Evolutionary conservation across 2,888 invertebrate species (phyloP), one percentile per base, ranked within the genome.

Genomic region (Ormyrus rosae): DNA sequence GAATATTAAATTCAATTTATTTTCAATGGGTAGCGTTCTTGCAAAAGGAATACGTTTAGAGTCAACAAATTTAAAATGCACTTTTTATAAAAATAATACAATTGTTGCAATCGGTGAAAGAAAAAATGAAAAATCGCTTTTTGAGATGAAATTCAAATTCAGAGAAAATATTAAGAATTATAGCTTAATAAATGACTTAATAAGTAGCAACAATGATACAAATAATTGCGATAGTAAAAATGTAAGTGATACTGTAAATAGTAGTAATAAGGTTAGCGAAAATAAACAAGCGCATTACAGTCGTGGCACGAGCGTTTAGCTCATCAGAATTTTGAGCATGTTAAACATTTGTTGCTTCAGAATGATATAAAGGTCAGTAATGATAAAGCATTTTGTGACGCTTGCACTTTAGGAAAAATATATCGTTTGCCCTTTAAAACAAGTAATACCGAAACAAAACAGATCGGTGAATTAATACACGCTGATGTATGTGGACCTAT

Each of bases 1-100:
- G n/a, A 11, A 74, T 56, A 56, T 74, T 7, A 45, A 55, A 65
- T 74, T 56, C 11, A 65, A 74, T 64, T 74, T 73, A 46, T 63
- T 70, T 34, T 69, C 73, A 34, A 34, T 50, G 61, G 48, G 48
- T 48, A 11, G 13, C 0, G 50, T 19, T 53, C 63, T 73, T 2
- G 64, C 34, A 11, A 63, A 34, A 53, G 63, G 64, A 63, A 6
- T 63, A 9, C 46, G 8, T 53, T 53, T 63, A 45, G 11, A 6
- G 0, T 50, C 63, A 19, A 45, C 8, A 11, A 34, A 51, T 11
- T 9, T 50, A 53, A 53, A n/a, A n/a, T n/a, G n/a, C n/a, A n/a
- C n/a, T 10, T 73, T 73, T 19, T 53, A 53, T 51, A 73, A 73
- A 70, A 70, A 70, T 46, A 11, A 70, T 56, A 19, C 45, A 11